A percentile compares a stretch with the other conserved stretches of the same genome.
Evolutionary conservation across 2,797 vertebrate species (phyloP).

Genomic region (Mycteria americana): DNA sequence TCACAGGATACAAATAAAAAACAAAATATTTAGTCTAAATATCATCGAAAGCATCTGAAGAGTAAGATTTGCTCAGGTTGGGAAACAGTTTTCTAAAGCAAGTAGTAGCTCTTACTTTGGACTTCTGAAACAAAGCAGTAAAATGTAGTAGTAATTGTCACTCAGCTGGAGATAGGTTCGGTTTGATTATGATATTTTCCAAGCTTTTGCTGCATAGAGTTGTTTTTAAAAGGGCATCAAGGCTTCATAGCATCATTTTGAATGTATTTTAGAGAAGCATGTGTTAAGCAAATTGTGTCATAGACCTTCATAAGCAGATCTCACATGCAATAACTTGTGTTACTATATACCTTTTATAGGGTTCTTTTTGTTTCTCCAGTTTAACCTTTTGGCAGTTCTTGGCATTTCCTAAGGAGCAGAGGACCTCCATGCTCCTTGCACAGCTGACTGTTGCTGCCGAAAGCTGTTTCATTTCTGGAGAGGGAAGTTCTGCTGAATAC

Average conservation of each 20-base stretch:
- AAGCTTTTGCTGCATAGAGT: not conserved
- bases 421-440: not conserved
- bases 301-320: not conserved
- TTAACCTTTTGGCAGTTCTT: not conserved
- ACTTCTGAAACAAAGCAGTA: not conserved
- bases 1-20: not conserved
- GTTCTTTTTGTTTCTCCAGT: not conserved
- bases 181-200: not conserved
- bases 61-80: not conserved
- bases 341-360: not conserved
- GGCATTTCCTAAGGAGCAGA: not conserved
- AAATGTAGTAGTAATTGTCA: not conserved
- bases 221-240: not conserved
- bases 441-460: not conserved
- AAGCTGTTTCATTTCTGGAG: slow-evolving; percentile 26
- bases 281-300: not conserved
- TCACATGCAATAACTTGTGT: not conserved
- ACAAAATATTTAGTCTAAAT: not conserved
- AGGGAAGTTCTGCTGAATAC: slow-evolving; percentile 47
- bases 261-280: not conserved
- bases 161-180: not conserved
- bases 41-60: not conserved
- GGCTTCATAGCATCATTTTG: not conserved
- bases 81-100: not conserved
- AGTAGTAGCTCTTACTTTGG: not conserved